Percentiles rank a stretch among this genome's conserved stretches.
Evolutionary conservation across 2,888 invertebrate genomes (phyloP).

Genomic region (Sericinus montela): DNA sequence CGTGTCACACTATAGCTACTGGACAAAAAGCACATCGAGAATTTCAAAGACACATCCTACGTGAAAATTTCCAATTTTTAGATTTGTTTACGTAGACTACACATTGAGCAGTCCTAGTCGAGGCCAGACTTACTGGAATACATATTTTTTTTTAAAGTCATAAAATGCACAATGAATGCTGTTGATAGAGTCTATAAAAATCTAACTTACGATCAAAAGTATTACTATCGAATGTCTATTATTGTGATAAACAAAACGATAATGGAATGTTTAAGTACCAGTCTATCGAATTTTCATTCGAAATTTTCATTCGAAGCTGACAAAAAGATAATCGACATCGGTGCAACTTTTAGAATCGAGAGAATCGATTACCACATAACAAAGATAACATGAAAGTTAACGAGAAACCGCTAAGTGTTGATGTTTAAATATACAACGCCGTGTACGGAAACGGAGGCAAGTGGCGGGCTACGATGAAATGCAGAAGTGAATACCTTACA

Average conservation of each 20-base stretch:
- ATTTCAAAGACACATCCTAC: constrained; percentile 74
- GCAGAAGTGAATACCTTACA: constrained; percentile 58
- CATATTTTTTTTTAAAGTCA: background rate
- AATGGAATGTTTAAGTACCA: constrained; percentile 77
- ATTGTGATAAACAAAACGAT: constrained; percentile 37
- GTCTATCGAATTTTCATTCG: too few relatives aligned
- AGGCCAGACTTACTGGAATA: constrained; percentile 39
- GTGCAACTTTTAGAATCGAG: constrained; percentile 37
- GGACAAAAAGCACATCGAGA: constrained; percentile 75
- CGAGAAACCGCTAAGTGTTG: constrained; percentile 48
- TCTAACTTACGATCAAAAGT: constrained; percentile 51
- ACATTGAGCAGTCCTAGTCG: constrained; percentile 74
- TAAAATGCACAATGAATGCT: constrained; percentile 59
- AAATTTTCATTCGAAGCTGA: too few relatives aligned
- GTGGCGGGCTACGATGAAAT: constrained; percentile 56
- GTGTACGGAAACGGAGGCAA: constrained; percentile 63
- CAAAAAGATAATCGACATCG: too few relatives aligned
- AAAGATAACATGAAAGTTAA: constrained; percentile 38
- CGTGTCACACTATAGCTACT: constrained; percentile 57
- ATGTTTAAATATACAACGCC: constrained; percentile 65
- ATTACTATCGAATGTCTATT: constrained; percentile 48
- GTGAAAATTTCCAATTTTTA: constrained; percentile 52
- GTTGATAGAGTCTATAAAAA: constrained; percentile 47
- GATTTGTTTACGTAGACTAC: constrained; percentile 56
- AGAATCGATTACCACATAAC: constrained; percentile 48